A percentile compares a stretch with the other conserved stretches of the same genome.
These are phyloP conservation scores for Sebastes hubbsi DNA, from an alignment of 2,797 vertebrate species.

Conservation along the genomic window DNA sequence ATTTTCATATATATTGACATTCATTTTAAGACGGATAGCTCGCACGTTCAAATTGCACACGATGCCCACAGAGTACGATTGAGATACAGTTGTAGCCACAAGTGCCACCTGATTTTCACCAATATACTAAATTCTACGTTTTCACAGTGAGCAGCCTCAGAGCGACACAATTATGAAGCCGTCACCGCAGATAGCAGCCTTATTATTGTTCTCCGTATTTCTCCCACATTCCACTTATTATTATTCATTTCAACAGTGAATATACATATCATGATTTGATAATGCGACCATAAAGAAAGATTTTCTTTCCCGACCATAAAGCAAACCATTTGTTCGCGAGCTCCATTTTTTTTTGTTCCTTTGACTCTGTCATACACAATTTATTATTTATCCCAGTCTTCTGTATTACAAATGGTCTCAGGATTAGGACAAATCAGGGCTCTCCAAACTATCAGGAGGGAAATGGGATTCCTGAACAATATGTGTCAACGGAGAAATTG, in stretches of 20 bases:
- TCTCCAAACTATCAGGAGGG: slow-evolving; percentile 78
- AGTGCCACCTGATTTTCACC: slow-evolving; percentile 18
- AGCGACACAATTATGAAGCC: slow-evolving; percentile 41
- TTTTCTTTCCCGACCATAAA: slow-evolving; percentile 66
- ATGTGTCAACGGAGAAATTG: slow-evolving; percentile 80
- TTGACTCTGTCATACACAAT: slow-evolving; percentile 81
- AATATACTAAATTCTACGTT: slow-evolving; percentile 38
- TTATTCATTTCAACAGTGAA: slow-evolving; percentile 68
- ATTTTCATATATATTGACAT: slow-evolving; percentile 1
- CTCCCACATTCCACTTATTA: slow-evolving; percentile 50
- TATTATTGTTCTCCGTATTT: slow-evolving; percentile 54
- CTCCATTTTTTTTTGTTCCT: slow-evolving; percentile 71
- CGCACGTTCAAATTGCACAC: not conserved
- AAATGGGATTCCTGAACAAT: slow-evolving; percentile 81
- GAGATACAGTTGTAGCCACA: slow-evolving; percentile 6
- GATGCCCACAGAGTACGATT: not conserved
- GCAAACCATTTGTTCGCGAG: slow-evolving; percentile 73
- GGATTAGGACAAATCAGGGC: slow-evolving; percentile 82
- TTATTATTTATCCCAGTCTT: slow-evolving; percentile 82
- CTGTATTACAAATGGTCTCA: slow-evolving; percentile 84
- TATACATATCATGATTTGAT: slow-evolving; percentile 79
- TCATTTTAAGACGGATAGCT: not conserved
- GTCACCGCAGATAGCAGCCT: slow-evolving; percentile 33
- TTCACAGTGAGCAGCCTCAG: slow-evolving; percentile 15
- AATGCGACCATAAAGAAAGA: slow-evolving; percentile 70